Evolutionary conservation across 2,797 vertebrate species (phyloP), one percentile per base, ranked within the genome.

Genomic region (Aselliscus stoliczkanus): DNA sequence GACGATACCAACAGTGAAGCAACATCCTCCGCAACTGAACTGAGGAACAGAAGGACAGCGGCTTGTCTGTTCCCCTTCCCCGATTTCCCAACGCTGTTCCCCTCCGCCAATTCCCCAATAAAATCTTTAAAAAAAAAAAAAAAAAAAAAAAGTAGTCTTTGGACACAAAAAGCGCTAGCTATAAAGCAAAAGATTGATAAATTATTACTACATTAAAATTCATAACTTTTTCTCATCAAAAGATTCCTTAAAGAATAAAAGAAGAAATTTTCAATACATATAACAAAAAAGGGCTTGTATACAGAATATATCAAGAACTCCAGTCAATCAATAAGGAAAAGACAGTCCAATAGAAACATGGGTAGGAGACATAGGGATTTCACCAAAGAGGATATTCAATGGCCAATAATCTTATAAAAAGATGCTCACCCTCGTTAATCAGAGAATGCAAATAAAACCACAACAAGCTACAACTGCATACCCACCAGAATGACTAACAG

Each of bases 401-500:
- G 44, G 27, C 67, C n/a, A 81, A 12, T 93, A 83, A 83, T 83
- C 60, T 93, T 94, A 56, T 27, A 27, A 85, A 81, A 86, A 77
- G 42, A 70, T 87, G 23, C 12, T 95, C 64, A 86, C 39, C 29
- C 11, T 69, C 20, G 50, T 87, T 90, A 96, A 88, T 95, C 37
- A 91, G 25, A 96, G 95, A 95, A 67, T 83, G 37, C 29, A 83
- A 58, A 87, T 95, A 76, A 62, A 90, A 87, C 31, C 76, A 77
- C 84, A 88, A 6, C 10, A 21, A 25, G 27, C 39, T 92, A 65
- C 25, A 90, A 42, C 64, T 83, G 21, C 54, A 60, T 79, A 67
- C 25, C 23, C n/a, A 79, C 18, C 65, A 75, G 31, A 79, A 80
- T 69, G 31, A 29, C 77, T 80, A 88, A 81, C 60, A 44, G 44